phyloP scores from a whole-genome alignment of 2,888 invertebrate genomes.

The Teleiodes luculella region DNA sequence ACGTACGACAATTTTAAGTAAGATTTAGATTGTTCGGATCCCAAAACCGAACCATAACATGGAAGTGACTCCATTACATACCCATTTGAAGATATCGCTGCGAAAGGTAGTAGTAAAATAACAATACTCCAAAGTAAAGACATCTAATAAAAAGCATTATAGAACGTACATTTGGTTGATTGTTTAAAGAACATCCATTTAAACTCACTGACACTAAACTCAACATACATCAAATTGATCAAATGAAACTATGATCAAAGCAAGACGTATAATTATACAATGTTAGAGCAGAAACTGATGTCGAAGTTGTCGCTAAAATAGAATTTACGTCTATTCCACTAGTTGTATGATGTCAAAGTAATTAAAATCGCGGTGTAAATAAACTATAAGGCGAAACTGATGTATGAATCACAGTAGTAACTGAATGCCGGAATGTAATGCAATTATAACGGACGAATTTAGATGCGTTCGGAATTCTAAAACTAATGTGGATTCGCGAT shows the following conservation, averaged over 20 bases:
- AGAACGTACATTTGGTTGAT: too few species aligned
- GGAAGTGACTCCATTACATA: too few species aligned
- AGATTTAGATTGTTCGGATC: too few species aligned
- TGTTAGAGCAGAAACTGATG: neutral
- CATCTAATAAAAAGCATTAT: too few species aligned
- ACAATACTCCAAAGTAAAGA: too few species aligned
- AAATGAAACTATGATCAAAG: neutral
- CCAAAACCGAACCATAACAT: too few species aligned
- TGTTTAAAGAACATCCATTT: too few species aligned
- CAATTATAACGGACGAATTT: neutral
- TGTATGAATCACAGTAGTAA: neutral
- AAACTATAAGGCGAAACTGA: neutral
- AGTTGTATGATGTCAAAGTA: neutral
- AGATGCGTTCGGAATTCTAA: slow-evolving; percentile 1
- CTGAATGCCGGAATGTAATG: neutral
- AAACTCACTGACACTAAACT: neutral
- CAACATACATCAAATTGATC: too few species aligned
- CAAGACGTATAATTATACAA: too few species aligned
- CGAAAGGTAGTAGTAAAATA: too few species aligned
- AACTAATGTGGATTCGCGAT: neutral
- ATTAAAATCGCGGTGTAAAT: neutral
- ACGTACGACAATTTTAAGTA: too few species aligned
- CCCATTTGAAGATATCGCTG: too few species aligned
- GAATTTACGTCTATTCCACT: neutral
- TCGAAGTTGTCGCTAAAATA: neutral